Evolutionary conservation across 2,797 vertebrate genomes (phyloP), one percentile per base, ranked within the genome.

Genomic region (Hoplostethus mediterraneus): DNA sequence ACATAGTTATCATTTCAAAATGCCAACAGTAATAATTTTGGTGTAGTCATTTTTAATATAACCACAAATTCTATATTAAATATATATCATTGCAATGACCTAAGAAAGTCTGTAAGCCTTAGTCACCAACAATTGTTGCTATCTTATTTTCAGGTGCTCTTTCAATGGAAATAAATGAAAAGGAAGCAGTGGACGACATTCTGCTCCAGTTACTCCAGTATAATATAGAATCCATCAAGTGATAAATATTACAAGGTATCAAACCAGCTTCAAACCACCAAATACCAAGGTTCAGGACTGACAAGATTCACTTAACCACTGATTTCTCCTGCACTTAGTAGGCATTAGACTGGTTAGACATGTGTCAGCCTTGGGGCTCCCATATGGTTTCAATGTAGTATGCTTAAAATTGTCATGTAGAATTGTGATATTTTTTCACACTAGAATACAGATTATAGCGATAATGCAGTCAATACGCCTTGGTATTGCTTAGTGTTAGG

Each of bases 1-100:
- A 3, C 31, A 80, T 72, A 64, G 70, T 48, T 57, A 69, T 69
- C 9, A 74, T 80, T 67, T 79, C 57, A 87, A 88, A 74, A 79
- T 80, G 70, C 68, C 73, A 83, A 45, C 13, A 77, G 57, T 63
- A 78, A 28, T 28, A 28, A 28, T 28, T 28, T 87, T 85, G 51
- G 28, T 77, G 59, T 36, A 40, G 56, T 67, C 53, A 51, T 56
- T 49, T 80, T 72, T 67, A 75, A 78, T 56, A 79, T 31, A 53
- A 21, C 56, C 60, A 79, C 49, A 63, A 28, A 28, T 2, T 28
- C 28, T 28, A 28, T 28, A 28, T 28, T 3, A 58, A 78, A 85
- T 78, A 38, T 33, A 67, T 72, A 87, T 83, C 52, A 71, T 40
- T 38, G 0, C 56, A 73, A 71, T 65, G 25, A 62, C 54, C 84